A percentile compares a stretch with the other conserved stretches of the same genome.
These are phyloP conservation scores for Sebastes schlegelii DNA, from an alignment of 2,113 vertebrate species.

Conservation along the genomic window DNA sequence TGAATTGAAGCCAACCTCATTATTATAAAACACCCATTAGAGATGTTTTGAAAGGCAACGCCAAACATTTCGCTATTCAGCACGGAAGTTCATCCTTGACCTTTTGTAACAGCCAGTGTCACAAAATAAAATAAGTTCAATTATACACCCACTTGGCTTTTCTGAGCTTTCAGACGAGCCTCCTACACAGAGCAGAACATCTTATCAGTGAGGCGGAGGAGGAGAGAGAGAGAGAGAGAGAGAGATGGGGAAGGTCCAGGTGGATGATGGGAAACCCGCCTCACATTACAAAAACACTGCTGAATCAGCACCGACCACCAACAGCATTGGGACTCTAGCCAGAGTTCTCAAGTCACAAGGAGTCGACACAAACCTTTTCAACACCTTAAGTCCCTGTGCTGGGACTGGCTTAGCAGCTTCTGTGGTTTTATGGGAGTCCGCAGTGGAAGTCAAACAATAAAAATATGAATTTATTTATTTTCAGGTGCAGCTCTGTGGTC, in stretches of 20 bases:
- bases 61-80: not conserved
- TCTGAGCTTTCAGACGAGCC: not conserved
- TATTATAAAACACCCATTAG: not conserved
- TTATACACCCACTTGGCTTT: not conserved
- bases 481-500: conserved; percentile 43
- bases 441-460: conserved; percentile 44
- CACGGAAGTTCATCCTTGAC: not conserved
- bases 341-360: not conserved
- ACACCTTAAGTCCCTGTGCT: not conserved
- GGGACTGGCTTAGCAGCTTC: not conserved
- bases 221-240: not conserved
- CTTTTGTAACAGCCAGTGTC: not conserved
- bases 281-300: not conserved
- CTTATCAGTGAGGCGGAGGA: conserved; percentile 7
- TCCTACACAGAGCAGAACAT: conserved; percentile 1
- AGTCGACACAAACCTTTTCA: not conserved
- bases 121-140: conserved; percentile 1
- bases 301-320: not conserved
- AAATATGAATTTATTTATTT: conserved; percentile 62
- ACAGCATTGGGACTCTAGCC: not conserved
- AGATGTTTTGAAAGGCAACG: not conserved
- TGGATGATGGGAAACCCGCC: not conserved
- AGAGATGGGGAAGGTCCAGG: not conserved
- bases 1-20: not conserved
- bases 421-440: conserved; percentile 11